These are phyloP conservation scores for Tortrix viridana DNA, from an alignment of 2,888 invertebrate species.

Conservation along the genomic window DNA sequence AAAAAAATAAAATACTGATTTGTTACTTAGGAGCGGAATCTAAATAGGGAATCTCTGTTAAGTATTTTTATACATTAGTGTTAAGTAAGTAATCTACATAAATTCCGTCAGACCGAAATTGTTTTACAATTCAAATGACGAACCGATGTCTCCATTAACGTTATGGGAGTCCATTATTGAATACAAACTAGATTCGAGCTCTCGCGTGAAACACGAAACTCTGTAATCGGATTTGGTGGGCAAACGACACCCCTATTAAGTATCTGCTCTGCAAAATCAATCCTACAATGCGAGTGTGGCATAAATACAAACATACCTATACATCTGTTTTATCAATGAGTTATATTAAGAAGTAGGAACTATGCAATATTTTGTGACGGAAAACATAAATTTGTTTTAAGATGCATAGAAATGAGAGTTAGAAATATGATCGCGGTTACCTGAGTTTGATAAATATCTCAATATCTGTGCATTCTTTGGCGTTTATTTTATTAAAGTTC, in stretches of 20 bases:
- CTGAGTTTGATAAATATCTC: conserved; percentile 24
- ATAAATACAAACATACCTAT: conserved; percentile 23
- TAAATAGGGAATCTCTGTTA: not conserved
- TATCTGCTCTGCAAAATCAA: conserved; percentile 41
- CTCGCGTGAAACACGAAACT: conserved; percentile 47
- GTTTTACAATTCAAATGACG: conserved; percentile 43
- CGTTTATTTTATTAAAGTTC: conserved; percentile 22
- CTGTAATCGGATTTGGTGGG: conserved; percentile 54
- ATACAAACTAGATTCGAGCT: conserved; percentile 45
- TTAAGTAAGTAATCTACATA: conserved; percentile 20
- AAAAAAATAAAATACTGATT: conserved; percentile 11
- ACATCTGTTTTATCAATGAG: not conserved
- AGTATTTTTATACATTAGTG: conserved; percentile 13
- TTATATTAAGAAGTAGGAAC: not conserved
- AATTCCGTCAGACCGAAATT: conserved; percentile 28
- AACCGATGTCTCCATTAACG: conserved; percentile 40
- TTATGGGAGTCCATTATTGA: conserved; percentile 31
- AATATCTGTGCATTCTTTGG: conserved; percentile 13
- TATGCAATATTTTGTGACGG: not conserved
- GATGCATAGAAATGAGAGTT: conserved; percentile 15
- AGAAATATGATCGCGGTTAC: conserved; percentile 27
- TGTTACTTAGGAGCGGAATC: not conserved
- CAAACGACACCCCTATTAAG: conserved; percentile 56
- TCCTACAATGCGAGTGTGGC: conserved; percentile 24
- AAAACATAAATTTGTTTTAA: conserved; percentile 7